These are phyloP conservation scores for Brenthis ino DNA, from an alignment of 2,888 invertebrate species.

Conservation along the genomic window DNA sequence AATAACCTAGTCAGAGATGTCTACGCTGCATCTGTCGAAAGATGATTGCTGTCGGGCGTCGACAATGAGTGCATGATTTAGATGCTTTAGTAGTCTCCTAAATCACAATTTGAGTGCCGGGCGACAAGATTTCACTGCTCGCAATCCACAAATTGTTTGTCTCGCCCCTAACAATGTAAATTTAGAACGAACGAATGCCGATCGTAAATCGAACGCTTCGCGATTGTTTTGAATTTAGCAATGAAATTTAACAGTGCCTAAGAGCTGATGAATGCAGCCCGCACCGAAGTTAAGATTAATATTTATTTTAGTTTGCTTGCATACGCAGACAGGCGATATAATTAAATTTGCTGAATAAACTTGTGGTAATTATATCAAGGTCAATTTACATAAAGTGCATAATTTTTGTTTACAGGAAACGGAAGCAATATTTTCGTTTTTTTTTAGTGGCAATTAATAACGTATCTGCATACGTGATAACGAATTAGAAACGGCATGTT, in stretches of 20 bases:
- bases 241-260: constrained; percentile 62
- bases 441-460: not conserved
- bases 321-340: constrained; percentile 30
- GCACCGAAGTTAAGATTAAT: constrained; percentile 68
- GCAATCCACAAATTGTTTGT: constrained; percentile 80
- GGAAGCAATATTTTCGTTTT: too few species aligned
- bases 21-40: constrained; percentile 17
- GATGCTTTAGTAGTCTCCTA: constrained; percentile 66
- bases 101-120: constrained; percentile 72
- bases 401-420: not conserved
- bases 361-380: constrained; percentile 1
- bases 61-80: constrained; percentile 71
- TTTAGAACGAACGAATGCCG: constrained; percentile 78
- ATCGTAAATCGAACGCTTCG: constrained; percentile 72
- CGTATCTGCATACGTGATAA: constrained; percentile 44
- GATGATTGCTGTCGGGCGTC: constrained; percentile 55
- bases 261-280: constrained; percentile 53
- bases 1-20: constrained; percentile 1
- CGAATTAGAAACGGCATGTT: constrained; percentile 42
- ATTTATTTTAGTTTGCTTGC: constrained; percentile 44
- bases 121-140: constrained; percentile 69
- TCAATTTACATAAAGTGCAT: constrained; percentile 10
- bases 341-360: constrained; percentile 32
- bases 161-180: constrained; percentile 78
- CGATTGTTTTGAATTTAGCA: constrained; percentile 76